These are phyloP conservation scores for Nibea coibor DNA, from an alignment of 2,113 vertebrate genomes.

Conservation along the genomic window DNA sequence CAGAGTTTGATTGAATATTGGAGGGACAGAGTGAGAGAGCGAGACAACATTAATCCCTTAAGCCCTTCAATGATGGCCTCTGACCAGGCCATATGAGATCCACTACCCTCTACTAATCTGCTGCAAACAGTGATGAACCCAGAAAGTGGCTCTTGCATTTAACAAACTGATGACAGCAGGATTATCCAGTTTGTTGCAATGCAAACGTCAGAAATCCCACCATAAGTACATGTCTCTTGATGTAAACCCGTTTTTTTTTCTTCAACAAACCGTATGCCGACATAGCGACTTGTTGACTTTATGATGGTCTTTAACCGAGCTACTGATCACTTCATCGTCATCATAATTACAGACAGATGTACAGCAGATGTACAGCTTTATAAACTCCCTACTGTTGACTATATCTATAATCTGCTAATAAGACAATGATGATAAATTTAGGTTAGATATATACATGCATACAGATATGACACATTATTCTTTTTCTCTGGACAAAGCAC, in stretches of 20 bases:
- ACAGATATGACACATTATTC: neutral
- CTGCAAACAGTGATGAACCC: slow-evolving; percentile 82
- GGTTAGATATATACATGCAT: too few species aligned
- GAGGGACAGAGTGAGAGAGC: slow-evolving; percentile 64
- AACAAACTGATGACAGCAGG: slow-evolving; percentile 83
- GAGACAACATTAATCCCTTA: slow-evolving; percentile 86
- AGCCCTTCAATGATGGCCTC: slow-evolving; percentile 84
- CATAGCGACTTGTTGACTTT: slow-evolving; percentile 13
- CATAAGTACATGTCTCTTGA: slow-evolving; percentile 63
- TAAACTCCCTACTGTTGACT: neutral
- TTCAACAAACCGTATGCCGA: slow-evolving; percentile 7
- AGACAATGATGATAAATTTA: neutral
- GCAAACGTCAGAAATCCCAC: slow-evolving; percentile 71
- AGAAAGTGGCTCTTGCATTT: slow-evolving; percentile 84
- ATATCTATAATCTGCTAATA: neutral
- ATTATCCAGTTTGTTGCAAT: slow-evolving; percentile 79
- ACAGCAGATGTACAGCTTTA: neutral
- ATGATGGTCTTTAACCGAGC: slow-evolving; percentile 16
- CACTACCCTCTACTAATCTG: slow-evolving; percentile 84
- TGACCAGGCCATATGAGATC: slow-evolving; percentile 87
- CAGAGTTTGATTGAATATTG: slow-evolving; percentile 77
- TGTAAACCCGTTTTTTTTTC: slow-evolving; percentile 47
- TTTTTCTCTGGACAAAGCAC: neutral
- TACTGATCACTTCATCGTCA: slow-evolving; percentile 47
- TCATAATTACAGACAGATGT: slow-evolving; percentile 23